Evolutionary conservation across 2,797 vertebrate species (phyloP).

Genomic region (Lithobates sylvaticus): DNA sequence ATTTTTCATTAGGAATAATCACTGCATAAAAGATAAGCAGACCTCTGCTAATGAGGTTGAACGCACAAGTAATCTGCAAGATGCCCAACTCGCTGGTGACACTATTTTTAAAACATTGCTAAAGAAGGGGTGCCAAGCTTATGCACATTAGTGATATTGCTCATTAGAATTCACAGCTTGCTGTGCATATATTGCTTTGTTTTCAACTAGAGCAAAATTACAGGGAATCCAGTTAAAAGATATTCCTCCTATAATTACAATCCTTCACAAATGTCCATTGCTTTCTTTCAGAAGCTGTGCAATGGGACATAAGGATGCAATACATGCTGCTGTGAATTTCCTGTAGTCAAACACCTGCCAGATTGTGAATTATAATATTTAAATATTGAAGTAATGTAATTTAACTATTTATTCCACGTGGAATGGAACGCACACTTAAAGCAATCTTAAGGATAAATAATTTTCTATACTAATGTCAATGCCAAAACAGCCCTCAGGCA

Average conservation of each 20-base stretch:
- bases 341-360: slow-evolving; percentile 18
- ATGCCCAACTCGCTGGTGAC: slow-evolving; percentile 54
- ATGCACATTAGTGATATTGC: slow-evolving; percentile 55
- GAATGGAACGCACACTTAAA: too few relatives aligned
- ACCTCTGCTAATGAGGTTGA: slow-evolving; percentile 55
- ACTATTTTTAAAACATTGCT: slow-evolving; percentile 54
- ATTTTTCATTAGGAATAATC: slow-evolving; percentile 61
- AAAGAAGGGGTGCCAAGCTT: slow-evolving; percentile 24
- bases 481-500: too few relatives aligned
- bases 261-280: slow-evolving; percentile 41
- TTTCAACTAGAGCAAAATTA: slow-evolving; percentile 50
- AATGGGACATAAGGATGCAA: slow-evolving; percentile 11
- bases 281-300: slow-evolving; percentile 48
- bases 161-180: slow-evolving; percentile 60
- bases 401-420: background rate
- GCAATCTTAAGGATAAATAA: too few relatives aligned
- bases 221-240: slow-evolving; percentile 39
- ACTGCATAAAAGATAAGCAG: slow-evolving; percentile 50
- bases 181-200: slow-evolving; percentile 51
- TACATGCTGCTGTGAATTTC: background rate
- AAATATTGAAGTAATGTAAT: slow-evolving; percentile 15
- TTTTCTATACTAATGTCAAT: too few relatives aligned
- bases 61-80: slow-evolving; percentile 59
- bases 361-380: background rate
- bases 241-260: slow-evolving; percentile 45